Conservation (phyloP, 1,140 invertebrate genomes). For the Drosophila quadrilineata region DNA sequence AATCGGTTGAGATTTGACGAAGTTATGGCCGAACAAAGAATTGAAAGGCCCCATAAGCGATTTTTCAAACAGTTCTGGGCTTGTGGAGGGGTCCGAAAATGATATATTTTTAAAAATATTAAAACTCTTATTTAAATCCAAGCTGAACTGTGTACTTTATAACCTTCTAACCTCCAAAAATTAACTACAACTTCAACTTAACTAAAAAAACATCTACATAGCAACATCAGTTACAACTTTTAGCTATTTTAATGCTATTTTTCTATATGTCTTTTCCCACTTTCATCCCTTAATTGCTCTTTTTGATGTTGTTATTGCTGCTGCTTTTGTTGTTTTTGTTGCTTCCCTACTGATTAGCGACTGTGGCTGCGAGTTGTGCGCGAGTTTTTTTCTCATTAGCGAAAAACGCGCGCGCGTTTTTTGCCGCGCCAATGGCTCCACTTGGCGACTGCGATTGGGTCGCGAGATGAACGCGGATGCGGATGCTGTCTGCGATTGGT, state of each 20-base stretch:
- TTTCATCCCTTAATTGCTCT: conserved; percentile 47
- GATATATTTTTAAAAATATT: too few species aligned
- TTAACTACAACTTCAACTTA: background rate
- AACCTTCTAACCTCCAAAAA: too few species aligned
- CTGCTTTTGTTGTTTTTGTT: background rate
- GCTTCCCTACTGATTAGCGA: conserved; percentile 50
- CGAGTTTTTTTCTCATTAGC: conserved; percentile 70
- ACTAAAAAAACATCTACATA: background rate
- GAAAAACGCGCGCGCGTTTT: conserved; percentile 62
- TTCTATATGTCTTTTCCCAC: conserved; percentile 26
- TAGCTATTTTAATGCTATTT: conserved; percentile 18
- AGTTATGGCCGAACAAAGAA: too few species aligned
- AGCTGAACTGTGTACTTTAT: too few species aligned
- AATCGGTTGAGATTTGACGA: too few species aligned
- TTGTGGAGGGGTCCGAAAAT: too few species aligned
- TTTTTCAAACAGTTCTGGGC: too few species aligned
- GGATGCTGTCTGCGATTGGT: conserved; percentile 60
- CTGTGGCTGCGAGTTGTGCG: conserved; percentile 30
- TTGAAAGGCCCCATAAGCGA: too few species aligned
- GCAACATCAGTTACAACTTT: conserved; percentile 22
- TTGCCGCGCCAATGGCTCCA: conserved; percentile 65
- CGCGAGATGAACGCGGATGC: conserved; percentile 21
- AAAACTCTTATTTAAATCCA: too few species aligned
- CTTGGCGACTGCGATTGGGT: conserved; percentile 68
- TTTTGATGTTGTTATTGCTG: background rate